Conservation (phyloP, 2,888 invertebrate genomes). For the Phymatocera aterrima region DNA sequence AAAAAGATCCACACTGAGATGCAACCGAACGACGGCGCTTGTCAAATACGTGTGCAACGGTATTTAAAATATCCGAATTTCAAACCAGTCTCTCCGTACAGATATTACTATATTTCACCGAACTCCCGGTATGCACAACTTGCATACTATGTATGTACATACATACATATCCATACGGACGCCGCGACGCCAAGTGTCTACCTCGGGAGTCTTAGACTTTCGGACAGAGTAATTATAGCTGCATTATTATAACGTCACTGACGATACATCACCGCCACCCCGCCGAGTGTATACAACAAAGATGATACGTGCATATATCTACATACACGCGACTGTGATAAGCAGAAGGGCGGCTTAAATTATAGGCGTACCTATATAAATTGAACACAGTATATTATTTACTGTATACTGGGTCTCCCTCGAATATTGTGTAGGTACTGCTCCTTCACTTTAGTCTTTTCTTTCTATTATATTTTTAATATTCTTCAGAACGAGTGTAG, state of each 20-base stretch:
- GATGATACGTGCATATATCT: not conserved
- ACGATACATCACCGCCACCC: constrained; percentile 65
- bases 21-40: too few species aligned
- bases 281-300: constrained; percentile 62
- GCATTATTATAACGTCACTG: constrained; percentile 70
- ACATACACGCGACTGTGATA: constrained; percentile 34
- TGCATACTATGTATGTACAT: not conserved
- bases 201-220: constrained; percentile 48
- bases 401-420: not conserved
- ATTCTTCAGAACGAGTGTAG: too few species aligned
- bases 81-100: not conserved
- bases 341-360: constrained; percentile 51
- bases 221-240: constrained; percentile 66
- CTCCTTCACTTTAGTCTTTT: too few species aligned
- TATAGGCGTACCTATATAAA: not conserved
- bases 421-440: too few species aligned
- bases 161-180: not conserved
- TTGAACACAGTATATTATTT: not conserved
- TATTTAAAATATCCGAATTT: constrained; percentile 17
- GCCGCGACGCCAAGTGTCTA: too few species aligned
- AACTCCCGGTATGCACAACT: not conserved
- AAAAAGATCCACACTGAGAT: too few species aligned
- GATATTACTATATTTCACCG: not conserved
- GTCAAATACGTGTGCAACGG: too few species aligned
- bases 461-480: too few species aligned